Base-by-base conservation (phyloP, 2,113 vertebrate species). In the Ranitomeya imitator region DNA sequence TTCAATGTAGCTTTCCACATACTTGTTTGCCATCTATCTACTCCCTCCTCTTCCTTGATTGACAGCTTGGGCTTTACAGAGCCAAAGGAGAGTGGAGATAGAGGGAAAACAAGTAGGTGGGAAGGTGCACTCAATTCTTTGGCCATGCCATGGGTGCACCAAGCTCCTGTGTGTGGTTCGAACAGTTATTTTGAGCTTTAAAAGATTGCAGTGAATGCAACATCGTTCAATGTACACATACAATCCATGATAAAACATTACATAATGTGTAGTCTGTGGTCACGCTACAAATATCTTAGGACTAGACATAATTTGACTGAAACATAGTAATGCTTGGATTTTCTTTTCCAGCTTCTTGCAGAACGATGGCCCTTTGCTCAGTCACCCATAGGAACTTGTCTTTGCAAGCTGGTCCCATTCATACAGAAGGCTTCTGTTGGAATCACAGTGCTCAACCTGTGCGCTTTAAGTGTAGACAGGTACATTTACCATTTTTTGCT, bases 381-480 rank as follows among this genome's bases (percentile, higher is more conserved):
- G 74, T 95, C 74, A 18, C 6, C 83, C 7, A 91, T 98, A 52
- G 98, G 97, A 60, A 90, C 95, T 31, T 95, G 94, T 91, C 95
- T 99, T 88, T 99, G 98, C 92, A 99, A 98, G 91, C 90, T 98
- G 90, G 92, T 99, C 84, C 98, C 98, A 45, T 99, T 99, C 91
- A 92, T 99, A 90, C 98, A 99, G 94, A 99, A 99, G 93, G 97
- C 97, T 37, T 99, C 98, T 0, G 97, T 99, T 91, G 98, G 98
- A 91, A 99, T 99, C 94, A 99, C 98, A 1, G 97, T 99, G 15
- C 96, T 99, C 91, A 99, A 97, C 90, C 94, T 99, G 92, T 99
- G 97, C 6, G 98, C 98, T 54, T 97, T 99, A 85, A 99, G 98
- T 7, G 97, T 99, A 76, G 98, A 99, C 97, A 99, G 98, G 98